These are phyloP conservation scores for Drosophila azteca DNA, from an alignment of 1,140 invertebrate species.

Conservation along the genomic window DNA sequence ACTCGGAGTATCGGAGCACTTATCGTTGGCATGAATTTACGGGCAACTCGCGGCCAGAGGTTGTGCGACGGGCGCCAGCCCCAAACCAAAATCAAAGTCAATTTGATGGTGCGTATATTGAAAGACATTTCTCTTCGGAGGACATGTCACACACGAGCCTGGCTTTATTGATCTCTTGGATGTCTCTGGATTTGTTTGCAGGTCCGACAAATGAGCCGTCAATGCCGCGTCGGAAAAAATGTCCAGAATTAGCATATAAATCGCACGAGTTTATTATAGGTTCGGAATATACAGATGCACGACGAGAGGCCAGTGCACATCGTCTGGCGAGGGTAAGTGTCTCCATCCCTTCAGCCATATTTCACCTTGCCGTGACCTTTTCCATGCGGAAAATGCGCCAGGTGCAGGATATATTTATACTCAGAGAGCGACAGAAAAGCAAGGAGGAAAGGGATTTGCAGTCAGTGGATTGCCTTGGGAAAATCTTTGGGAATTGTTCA, in stretches of 20 bases:
- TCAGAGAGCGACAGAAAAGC: too few relatives aligned
- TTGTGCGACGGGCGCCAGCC: conserved; percentile 86
- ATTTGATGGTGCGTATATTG: conserved; percentile 80
- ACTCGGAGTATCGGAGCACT: conserved; percentile 95
- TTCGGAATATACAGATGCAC: conserved; percentile 83
- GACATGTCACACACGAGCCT: conserved; percentile 18
- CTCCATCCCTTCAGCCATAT: background rate
- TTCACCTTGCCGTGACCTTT: conserved; percentile 9
- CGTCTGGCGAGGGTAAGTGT: conserved; percentile 78
- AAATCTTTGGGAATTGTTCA: too few relatives aligned
- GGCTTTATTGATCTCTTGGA: conserved; percentile 37
- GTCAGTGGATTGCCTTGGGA: too few relatives aligned
- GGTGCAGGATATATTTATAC: background rate
- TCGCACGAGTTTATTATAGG: conserved; percentile 91
- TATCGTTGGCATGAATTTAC: conserved; percentile 96
- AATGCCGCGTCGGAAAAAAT: conserved; percentile 93
- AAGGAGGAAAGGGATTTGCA: too few relatives aligned
- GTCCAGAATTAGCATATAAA: conserved; percentile 92
- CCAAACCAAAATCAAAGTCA: conserved; percentile 86
- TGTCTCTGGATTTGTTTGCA: conserved; percentile 30
- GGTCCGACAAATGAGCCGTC: conserved; percentile 88
- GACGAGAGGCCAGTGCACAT: conserved; percentile 74
- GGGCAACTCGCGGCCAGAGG: conserved; percentile 87
- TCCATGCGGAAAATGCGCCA: background rate
- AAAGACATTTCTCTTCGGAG: conserved; percentile 25